Evolutionary conservation across 2,113 vertebrate species (phyloP).

Genomic region (Drymodes brunneopygia): DNA sequence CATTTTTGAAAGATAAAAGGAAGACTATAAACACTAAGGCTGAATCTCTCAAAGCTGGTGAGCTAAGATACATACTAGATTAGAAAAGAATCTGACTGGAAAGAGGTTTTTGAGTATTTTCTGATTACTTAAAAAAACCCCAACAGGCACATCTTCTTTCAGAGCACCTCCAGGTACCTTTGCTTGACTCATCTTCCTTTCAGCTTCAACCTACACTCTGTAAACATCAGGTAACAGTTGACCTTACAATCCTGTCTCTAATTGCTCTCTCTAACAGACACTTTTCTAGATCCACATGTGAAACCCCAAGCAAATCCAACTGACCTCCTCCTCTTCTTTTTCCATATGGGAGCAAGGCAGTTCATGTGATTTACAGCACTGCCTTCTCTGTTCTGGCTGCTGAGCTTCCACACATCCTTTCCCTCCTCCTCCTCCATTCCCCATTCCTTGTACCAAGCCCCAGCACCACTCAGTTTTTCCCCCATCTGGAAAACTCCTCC

Average conservation of each 20-base stretch:
- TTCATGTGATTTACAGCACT: neutral
- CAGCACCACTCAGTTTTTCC: neutral
- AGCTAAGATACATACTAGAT: neutral
- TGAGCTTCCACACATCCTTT: neutral
- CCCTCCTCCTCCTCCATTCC: neutral
- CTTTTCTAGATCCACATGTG: neutral
- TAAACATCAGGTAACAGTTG: neutral
- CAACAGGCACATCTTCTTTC: neutral
- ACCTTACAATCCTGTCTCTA: neutral
- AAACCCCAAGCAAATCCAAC: neutral
- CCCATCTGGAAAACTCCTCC: neutral
- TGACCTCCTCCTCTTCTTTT: neutral
- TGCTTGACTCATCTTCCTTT: neutral
- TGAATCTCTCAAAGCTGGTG: neutral
- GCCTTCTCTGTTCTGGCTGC: neutral
- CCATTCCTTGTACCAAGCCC: neutral
- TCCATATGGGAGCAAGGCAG: neutral
- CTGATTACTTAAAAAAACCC: neutral
- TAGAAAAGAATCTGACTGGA: neutral
- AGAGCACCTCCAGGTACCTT: fast-evolving
- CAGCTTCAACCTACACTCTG: neutral
- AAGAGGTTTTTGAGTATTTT: neutral
- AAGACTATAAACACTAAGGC: neutral
- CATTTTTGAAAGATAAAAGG: neutral
- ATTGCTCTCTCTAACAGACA: fast-evolving